Conservation (phyloP, 2,797 vertebrate species). For the Parauchenoglanis ngamensis region DNA sequence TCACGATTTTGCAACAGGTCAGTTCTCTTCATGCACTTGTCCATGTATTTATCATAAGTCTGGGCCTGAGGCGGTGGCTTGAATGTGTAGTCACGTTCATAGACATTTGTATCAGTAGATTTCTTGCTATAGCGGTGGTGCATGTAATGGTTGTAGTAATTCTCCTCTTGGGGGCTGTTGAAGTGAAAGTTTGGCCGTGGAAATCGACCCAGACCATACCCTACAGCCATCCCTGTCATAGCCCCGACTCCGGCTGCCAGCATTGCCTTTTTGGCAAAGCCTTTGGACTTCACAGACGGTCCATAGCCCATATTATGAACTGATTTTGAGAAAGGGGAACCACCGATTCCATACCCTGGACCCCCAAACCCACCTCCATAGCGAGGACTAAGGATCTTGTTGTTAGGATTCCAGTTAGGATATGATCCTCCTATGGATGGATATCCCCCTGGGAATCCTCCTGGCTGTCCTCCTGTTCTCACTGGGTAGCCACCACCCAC, state of each 20-base stretch:
- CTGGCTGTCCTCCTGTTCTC: slow-evolving; percentile 56
- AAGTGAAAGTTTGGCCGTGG: slow-evolving; percentile 75
- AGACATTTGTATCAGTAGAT: slow-evolving; percentile 72
- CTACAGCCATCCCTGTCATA: slow-evolving; percentile 76
- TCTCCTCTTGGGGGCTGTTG: slow-evolving; percentile 71
- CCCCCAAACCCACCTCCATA: slow-evolving; percentile 67
- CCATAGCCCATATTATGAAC: slow-evolving; percentile 64
- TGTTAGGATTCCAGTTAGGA: slow-evolving; percentile 73
- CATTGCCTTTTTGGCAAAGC: slow-evolving; percentile 77
- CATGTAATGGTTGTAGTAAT: slow-evolving; percentile 79
- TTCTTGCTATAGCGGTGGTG: slow-evolving; percentile 66
- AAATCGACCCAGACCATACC: slow-evolving; percentile 77
- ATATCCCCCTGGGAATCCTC: slow-evolving; percentile 63
- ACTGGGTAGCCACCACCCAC: slow-evolving; percentile 59
- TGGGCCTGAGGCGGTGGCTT: slow-evolving; percentile 60
- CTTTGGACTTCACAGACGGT: slow-evolving; percentile 65
- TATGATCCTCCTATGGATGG: slow-evolving; percentile 53
- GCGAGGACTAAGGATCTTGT: slow-evolving; percentile 70
- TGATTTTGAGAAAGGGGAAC: slow-evolving; percentile 69
- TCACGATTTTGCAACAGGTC: slow-evolving; percentile 63
- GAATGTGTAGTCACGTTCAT: slow-evolving; percentile 69
- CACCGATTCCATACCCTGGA: slow-evolving; percentile 57
- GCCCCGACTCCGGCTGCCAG: slow-evolving; percentile 77
- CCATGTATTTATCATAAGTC: slow-evolving; percentile 71
- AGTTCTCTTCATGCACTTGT: slow-evolving; percentile 68